Percentiles rank a stretch among this genome's conserved stretches.
phyloP scores from a whole-genome alignment of 37 sponge, comb jelly and placozoan species.

The Hexactinellida sp. region DNA sequence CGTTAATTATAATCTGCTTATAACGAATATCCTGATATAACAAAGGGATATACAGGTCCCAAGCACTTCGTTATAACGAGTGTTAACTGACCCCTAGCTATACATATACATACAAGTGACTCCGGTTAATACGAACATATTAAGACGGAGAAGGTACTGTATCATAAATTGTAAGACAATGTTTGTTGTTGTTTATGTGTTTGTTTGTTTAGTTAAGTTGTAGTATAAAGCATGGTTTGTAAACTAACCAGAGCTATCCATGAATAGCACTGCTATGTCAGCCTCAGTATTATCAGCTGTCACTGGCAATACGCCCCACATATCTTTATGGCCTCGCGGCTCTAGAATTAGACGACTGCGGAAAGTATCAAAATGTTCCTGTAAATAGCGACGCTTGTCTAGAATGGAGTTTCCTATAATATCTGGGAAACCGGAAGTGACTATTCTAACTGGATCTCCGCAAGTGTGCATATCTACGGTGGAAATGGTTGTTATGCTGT shows the following conservation, averaged over 20 bases:
- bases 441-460: slow-evolving; percentile 55
- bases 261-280: slow-evolving; percentile 70
- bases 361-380: slow-evolving; percentile 46
- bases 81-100: no score
- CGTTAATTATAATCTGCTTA: no score
- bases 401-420: slow-evolving; percentile 46
- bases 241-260: slow-evolving; percentile 62
- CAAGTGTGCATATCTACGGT: slow-evolving; percentile 82
- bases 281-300: slow-evolving; percentile 54
- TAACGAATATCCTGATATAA: no score
- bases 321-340: slow-evolving; percentile 67
- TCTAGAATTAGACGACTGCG: slow-evolving; percentile 59
- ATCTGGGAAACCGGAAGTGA: slow-evolving; percentile 46
- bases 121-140: no score
- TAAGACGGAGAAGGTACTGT: no score
- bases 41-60: no score
- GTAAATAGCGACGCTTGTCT: slow-evolving; percentile 54
- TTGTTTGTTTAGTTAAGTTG: no score
- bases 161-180: no score
- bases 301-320: slow-evolving; percentile 71
- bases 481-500: neutral
- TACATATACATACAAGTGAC: no score
- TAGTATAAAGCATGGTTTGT: no score
- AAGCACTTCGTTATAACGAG: no score
- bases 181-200: no score